These are phyloP conservation scores for Hycleus phaleratus DNA, from an alignment of 1,140 invertebrate species.

Conservation along the genomic window DNA sequence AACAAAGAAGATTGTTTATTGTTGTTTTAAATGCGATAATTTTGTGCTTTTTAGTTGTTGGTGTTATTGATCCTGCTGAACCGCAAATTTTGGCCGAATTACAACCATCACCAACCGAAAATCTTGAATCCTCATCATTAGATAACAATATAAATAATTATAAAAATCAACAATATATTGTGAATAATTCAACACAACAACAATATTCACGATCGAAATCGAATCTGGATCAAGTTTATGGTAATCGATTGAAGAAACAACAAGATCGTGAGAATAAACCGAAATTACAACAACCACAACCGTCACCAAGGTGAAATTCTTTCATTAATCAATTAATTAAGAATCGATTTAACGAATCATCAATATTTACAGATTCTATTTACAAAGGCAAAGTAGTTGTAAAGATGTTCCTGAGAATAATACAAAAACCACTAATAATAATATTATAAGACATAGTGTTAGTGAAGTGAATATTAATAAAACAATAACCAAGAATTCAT, in stretches of 20 bases:
- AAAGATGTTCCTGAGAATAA: conserved; percentile 33
- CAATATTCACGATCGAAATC: conserved; percentile 39
- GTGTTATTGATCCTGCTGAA: conserved; percentile 28
- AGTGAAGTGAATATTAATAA: conserved; percentile 38
- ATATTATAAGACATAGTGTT: conserved; percentile 36
- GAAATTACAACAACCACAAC: conserved; percentile 4
- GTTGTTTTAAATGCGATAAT: neutral
- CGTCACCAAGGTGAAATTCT: neutral
- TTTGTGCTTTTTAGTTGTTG: neutral
- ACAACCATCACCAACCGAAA: conserved; percentile 20
- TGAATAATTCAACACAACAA: conserved; percentile 3
- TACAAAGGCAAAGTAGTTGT: conserved; percentile 36
- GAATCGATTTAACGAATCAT: neutral
- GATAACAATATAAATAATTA: conserved; percentile 34
- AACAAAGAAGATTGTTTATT: neutral
- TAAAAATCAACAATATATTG: conserved; percentile 10
- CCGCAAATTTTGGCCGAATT: conserved; percentile 32
- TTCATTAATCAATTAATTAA: neutral
- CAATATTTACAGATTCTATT: conserved; percentile 8
- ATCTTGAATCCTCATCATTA: conserved; percentile 35
- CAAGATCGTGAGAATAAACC: conserved; percentile 32
- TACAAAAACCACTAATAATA: conserved; percentile 20
- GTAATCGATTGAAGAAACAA: conserved; percentile 24
- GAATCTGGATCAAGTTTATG: conserved; percentile 37
- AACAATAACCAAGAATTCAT: conserved; percentile 21